These are phyloP conservation scores for Raillietiella orientalis DNA, from an alignment of 2,888 invertebrate species.

Conservation along the genomic window DNA sequence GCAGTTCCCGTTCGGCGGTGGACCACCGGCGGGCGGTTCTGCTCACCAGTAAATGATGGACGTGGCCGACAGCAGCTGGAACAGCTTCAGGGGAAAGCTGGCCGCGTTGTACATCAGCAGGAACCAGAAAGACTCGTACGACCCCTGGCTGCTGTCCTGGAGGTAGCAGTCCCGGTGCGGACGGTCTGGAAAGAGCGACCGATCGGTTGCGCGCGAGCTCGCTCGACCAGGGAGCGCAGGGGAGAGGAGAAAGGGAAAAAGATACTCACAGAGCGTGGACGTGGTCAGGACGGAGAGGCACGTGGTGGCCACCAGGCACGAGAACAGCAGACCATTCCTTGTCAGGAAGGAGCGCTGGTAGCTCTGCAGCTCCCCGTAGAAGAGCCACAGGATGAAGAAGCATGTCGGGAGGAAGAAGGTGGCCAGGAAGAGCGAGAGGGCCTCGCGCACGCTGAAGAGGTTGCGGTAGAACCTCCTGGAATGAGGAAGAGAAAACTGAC, in stretches of 20 bases:
- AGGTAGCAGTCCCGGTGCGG: too few species aligned
- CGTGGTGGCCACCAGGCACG: slow-evolving; percentile 28
- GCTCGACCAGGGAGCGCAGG: too few species aligned
- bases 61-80: slow-evolving; percentile 30
- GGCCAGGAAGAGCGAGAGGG: slow-evolving; percentile 37
- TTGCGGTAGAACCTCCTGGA: slow-evolving; percentile 21
- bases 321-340: slow-evolving; percentile 32
- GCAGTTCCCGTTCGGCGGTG: too few species aligned
- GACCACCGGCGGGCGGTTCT: too few species aligned
- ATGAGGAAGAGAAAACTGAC: background rate
- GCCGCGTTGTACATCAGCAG: slow-evolving; percentile 45
- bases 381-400: slow-evolving; percentile 40
- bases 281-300: slow-evolving; percentile 33
- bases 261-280: slow-evolving; percentile 32
- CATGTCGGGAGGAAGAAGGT: slow-evolving; percentile 26
- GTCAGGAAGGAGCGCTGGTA: slow-evolving; percentile 33
- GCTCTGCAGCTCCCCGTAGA: slow-evolving; percentile 26
- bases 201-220: too few species aligned
- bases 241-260: too few species aligned
- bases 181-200: too few species aligned
- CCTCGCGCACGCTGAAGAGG: slow-evolving; percentile 38
- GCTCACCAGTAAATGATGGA: slow-evolving; percentile 13
- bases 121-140: slow-evolving; percentile 56
- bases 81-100: slow-evolving; percentile 44
- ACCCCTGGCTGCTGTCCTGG: slow-evolving; percentile 58